These are phyloP conservation scores for Siniperca chuatsi DNA, from an alignment of 2,113 vertebrate genomes.

Conservation along the genomic window DNA sequence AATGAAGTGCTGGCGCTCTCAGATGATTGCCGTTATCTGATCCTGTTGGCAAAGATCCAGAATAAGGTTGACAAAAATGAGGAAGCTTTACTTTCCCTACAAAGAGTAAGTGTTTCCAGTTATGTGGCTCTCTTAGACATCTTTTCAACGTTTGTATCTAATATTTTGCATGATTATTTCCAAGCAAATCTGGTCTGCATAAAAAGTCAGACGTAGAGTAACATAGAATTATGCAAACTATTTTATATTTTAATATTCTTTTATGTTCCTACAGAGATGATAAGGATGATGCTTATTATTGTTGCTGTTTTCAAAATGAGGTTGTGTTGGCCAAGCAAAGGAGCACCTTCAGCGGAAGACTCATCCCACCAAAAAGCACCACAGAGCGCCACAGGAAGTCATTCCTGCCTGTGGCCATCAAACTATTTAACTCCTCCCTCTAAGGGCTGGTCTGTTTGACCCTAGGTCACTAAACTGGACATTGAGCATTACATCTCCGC, in stretches of 20 bases:
- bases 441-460: no score
- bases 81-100: constrained; percentile 89
- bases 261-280: background rate
- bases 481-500: no score
- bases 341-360: no score
- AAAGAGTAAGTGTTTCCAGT: constrained; percentile 84
- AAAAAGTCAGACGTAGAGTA: background rate
- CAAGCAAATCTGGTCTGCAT: background rate
- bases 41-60: constrained; percentile 94
- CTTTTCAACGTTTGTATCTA: background rate
- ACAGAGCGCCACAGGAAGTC: no score
- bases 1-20: constrained; percentile 90
- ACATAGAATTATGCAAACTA: background rate
- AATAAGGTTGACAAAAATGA: constrained; percentile 90
- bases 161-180: background rate
- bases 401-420: no score
- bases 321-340: no score
- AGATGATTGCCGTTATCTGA: constrained; percentile 90
- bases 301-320: background rate
- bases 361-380: no score
- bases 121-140: background rate
- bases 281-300: background rate
- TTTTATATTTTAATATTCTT: background rate
- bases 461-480: no score
- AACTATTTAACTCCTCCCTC: no score